These are phyloP conservation scores for Diarsia mendica DNA, from an alignment of 2,888 invertebrate genomes.

Conservation along the genomic window DNA sequence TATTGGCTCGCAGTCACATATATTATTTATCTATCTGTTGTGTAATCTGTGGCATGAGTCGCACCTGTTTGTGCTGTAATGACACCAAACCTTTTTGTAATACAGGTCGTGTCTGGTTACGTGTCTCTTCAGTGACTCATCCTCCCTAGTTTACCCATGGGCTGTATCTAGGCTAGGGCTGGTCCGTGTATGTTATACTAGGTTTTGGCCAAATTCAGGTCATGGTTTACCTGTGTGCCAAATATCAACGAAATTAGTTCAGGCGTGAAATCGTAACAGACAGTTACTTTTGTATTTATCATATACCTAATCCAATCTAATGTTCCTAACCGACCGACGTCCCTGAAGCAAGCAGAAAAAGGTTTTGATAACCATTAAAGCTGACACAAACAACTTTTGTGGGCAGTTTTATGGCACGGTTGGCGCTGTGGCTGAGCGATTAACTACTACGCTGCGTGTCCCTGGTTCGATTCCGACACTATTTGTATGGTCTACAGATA, in stretches of 20 bases:
- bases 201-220: background rate
- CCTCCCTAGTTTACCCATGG: background rate
- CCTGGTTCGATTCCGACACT: too few relatives aligned
- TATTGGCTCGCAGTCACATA: background rate
- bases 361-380: too few relatives aligned
- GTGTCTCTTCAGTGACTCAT: slow-evolving; percentile 20
- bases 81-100: slow-evolving; percentile 13
- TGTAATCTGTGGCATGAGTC: slow-evolving; percentile 36
- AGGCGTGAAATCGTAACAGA: background rate
- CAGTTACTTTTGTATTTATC: background rate
- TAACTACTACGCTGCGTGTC: too few relatives aligned
- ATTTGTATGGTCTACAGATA: too few relatives aligned
- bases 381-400: too few relatives aligned
- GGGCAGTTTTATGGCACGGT: too few relatives aligned
- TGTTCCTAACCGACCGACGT: too few relatives aligned
- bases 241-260: background rate
- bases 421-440: too few relatives aligned
- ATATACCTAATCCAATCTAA: background rate
- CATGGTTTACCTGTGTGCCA: background rate
- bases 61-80: slow-evolving; percentile 30
- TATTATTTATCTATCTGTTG: slow-evolving; percentile 32
- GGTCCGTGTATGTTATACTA: background rate
- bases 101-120: slow-evolving; percentile 13
- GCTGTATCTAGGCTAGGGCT: background rate
- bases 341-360: too few relatives aligned